phyloP scores from a whole-genome alignment of 2,888 invertebrate species.

The Phyllotreta striolata region DNA sequence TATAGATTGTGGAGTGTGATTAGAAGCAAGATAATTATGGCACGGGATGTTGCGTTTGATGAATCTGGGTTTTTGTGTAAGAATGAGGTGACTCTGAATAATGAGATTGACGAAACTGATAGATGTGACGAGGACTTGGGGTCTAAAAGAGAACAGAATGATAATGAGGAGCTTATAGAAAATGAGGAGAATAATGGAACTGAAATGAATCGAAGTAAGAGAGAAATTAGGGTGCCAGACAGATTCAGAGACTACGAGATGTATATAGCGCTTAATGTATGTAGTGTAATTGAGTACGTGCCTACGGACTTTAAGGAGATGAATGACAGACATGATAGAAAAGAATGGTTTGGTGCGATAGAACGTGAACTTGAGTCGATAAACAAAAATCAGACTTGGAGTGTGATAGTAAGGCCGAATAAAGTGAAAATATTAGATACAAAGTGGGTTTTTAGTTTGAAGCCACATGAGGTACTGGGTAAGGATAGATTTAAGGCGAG shows the following conservation, averaged over 20 bases:
- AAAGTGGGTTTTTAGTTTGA: constrained; percentile 22
- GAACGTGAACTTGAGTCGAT: constrained; percentile 40
- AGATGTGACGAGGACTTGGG: too few relatives aligned
- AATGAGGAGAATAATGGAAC: too few relatives aligned
- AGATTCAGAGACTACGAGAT: constrained; percentile 37
- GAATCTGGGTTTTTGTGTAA: too few relatives aligned
- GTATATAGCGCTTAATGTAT: constrained; percentile 33
- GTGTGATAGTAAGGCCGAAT: background rate
- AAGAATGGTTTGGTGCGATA: constrained; percentile 35
- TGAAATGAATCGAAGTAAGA: constrained; percentile 3
- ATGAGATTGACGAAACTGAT: too few relatives aligned
- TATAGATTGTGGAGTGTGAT: background rate
- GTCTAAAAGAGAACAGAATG: too few relatives aligned
- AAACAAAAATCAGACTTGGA: constrained; percentile 40
- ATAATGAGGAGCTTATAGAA: too few relatives aligned
- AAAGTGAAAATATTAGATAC: constrained; percentile 14
- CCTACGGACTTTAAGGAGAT: constrained; percentile 32
- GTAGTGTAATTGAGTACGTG: constrained; percentile 35
- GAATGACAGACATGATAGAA: constrained; percentile 34
- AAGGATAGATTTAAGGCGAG: constrained; percentile 9
- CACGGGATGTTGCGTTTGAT: too few relatives aligned
- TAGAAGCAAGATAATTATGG: background rate
- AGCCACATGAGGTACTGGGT: constrained; percentile 8
- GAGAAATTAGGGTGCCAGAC: constrained; percentile 23
- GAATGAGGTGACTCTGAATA: too few relatives aligned